Conservation (phyloP, 2,113 vertebrate species). For the Phycodurus eques region DNA sequence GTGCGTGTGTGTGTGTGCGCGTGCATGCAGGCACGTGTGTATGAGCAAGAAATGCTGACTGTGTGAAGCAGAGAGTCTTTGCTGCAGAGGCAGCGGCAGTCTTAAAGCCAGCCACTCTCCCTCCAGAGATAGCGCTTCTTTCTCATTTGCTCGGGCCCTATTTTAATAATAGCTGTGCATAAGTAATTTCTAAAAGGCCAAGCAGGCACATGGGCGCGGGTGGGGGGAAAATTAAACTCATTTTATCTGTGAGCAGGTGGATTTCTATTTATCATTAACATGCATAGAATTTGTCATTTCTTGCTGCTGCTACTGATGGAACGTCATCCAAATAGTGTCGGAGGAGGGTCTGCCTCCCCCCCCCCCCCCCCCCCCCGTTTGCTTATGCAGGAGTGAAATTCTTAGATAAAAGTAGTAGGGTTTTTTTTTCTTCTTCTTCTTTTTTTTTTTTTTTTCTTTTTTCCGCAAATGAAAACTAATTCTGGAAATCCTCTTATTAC, state of each 20-base stretch:
- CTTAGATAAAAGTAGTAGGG: conserved; percentile 96
- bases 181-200: conserved; percentile 99
- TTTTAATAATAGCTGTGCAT: conserved; percentile 99
- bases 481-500: conserved; percentile 99
- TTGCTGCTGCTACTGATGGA: conserved; percentile 92
- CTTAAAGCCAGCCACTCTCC: conserved; percentile 89
- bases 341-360: conserved; percentile 73
- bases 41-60: conserved; percentile 86
- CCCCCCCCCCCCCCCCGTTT: conserved; percentile 79
- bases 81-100: conserved; percentile 81
- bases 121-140: conserved; percentile 96
- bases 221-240: conserved; percentile 97
- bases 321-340: conserved; percentile 99
- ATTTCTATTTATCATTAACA: conserved; percentile 99
- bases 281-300: conserved; percentile 99
- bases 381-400: conserved; percentile 99
- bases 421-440: conserved; percentile 25
- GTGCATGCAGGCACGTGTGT: conserved; percentile 62
- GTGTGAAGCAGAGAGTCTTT: conserved; percentile 86
- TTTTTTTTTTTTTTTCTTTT: conserved; percentile 81
- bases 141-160: conserved; percentile 99
- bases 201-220: conserved; percentile 84
- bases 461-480: conserved; percentile 99
- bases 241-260: conserved; percentile 99
- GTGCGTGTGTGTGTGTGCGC: conserved; percentile 6